A percentile compares a stretch with the other conserved stretches of the same genome.
phyloP scores from a whole-genome alignment of 1,140 invertebrate genomes.

The Drosophila malerkotliana region DNA sequence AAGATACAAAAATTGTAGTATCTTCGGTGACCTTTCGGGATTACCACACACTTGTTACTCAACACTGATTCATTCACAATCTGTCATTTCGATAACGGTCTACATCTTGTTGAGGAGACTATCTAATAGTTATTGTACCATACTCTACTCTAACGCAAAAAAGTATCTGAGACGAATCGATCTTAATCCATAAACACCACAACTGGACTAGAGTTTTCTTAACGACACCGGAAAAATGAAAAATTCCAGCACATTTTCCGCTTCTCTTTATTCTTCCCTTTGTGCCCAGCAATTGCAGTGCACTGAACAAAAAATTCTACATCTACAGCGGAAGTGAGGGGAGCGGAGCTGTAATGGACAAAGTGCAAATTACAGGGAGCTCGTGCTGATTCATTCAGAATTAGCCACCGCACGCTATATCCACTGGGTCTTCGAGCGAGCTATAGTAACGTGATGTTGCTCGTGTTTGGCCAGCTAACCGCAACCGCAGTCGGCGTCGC shows the following conservation, averaged over 20 bases:
- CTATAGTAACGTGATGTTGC: constrained; percentile 32
- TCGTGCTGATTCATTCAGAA: constrained; percentile 79
- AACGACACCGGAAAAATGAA: constrained; percentile 43
- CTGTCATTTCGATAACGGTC: too few relatives aligned
- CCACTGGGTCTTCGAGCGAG: constrained; percentile 23
- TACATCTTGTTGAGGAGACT: background rate
- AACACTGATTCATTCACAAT: too few relatives aligned
- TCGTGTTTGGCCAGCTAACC: constrained; percentile 52
- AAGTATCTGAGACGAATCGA: constrained; percentile 20
- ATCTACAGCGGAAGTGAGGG: background rate
- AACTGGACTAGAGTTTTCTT: constrained; percentile 20
- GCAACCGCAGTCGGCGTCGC: constrained; percentile 22
- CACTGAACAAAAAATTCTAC: constrained; percentile 12
- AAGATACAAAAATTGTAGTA: too few relatives aligned
- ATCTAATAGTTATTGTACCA: background rate
- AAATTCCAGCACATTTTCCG: constrained; percentile 41
- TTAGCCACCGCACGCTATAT: constrained; percentile 61
- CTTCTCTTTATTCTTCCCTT: constrained; percentile 25
- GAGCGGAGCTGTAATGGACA: constrained; percentile 30
- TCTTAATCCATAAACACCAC: constrained; percentile 27
- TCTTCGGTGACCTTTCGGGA: too few relatives aligned
- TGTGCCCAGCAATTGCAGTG: constrained; percentile 32
- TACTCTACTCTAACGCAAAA: too few relatives aligned
- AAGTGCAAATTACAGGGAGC: constrained; percentile 77
- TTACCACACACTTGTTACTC: too few relatives aligned